A percentile compares a stretch with the other conserved stretches of the same genome.
Evolutionary conservation across 1,140 invertebrate genomes (phyloP).

Genomic region (Papilio glaucus): DNA sequence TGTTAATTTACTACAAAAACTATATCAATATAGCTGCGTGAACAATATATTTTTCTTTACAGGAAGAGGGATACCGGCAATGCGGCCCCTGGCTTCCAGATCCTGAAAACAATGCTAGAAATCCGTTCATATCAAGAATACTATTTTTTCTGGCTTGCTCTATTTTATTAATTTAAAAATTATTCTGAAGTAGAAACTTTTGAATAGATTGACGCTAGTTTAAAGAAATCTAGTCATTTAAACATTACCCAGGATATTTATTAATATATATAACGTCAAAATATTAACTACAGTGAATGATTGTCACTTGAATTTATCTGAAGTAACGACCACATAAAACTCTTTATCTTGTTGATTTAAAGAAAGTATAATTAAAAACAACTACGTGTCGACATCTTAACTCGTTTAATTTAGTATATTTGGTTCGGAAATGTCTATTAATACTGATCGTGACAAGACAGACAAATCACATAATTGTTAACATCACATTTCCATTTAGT

Average conservation of each 20-base stretch:
- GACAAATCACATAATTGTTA: slow-evolving; percentile 48
- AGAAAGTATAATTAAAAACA: slow-evolving; percentile 38
- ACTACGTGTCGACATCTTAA: slow-evolving; percentile 36
- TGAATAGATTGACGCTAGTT: background rate
- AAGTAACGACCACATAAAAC: too few species aligned
- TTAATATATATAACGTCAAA: background rate
- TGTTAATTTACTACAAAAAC: background rate
- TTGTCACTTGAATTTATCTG: too few species aligned
- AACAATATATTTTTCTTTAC: slow-evolving; percentile 7
- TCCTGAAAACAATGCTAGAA: slow-evolving; percentile 48
- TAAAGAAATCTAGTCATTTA: background rate
- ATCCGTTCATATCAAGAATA: slow-evolving; percentile 27
- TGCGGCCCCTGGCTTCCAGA: slow-evolving; percentile 72
- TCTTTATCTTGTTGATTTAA: too few species aligned
- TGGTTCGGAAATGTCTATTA: slow-evolving; percentile 52
- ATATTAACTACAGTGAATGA: slow-evolving; percentile 16
- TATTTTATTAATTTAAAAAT: background rate
- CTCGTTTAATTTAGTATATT: slow-evolving; percentile 51
- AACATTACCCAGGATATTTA: background rate
- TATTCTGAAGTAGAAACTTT: background rate
- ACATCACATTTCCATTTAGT: slow-evolving; percentile 46
- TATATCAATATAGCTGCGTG: background rate
- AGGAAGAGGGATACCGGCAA: slow-evolving; percentile 73
- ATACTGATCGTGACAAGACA: slow-evolving; percentile 46
- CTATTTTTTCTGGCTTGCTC: slow-evolving; percentile 1